A percentile compares a stretch with the other conserved stretches of the same genome.
Evolutionary conservation across 1,140 invertebrate species (phyloP).

Genomic region (Trichoplusia ni): DNA sequence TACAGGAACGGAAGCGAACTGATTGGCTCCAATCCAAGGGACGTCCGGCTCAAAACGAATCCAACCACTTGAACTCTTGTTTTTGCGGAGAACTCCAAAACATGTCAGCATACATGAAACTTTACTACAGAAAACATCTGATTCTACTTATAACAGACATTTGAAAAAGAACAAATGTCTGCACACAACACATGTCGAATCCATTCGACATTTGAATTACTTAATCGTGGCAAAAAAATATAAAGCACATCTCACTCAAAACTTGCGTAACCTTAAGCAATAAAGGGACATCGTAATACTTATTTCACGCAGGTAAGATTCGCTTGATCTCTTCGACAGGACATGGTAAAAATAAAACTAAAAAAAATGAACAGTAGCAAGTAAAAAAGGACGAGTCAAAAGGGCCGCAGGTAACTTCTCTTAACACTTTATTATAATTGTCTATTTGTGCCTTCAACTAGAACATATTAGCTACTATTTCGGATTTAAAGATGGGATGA

Average conservation of each 20-base stretch:
- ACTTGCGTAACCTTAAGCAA: constrained; percentile 19
- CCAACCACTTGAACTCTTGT: constrained; percentile 23
- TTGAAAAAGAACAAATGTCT: neutral
- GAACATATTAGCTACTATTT: constrained; percentile 40
- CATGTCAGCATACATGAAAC: neutral
- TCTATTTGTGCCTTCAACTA: constrained; percentile 44
- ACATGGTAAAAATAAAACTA: neutral
- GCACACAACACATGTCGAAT: too few species aligned
- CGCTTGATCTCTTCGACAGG: constrained; percentile 15
- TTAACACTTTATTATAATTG: constrained; percentile 39
- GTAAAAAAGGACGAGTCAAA: constrained; percentile 26
- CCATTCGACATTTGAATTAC: neutral
- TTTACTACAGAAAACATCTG: neutral
- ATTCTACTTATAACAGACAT: too few species aligned
- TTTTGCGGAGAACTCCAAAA: constrained; percentile 10
- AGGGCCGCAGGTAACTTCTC: constrained; percentile 43
- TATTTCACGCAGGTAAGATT: constrained; percentile 22
- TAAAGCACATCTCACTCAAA: too few species aligned
- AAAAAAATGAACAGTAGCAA: constrained; percentile 37
- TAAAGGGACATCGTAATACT: constrained; percentile 20
- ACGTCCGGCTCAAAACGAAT: constrained; percentile 31
- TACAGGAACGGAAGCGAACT: constrained; percentile 32
- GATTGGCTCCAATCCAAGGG: constrained; percentile 33
- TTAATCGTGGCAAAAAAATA: constrained; percentile 2
- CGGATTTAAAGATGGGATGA: neutral